Base-by-base conservation (phyloP, 2,888 invertebrate genomes). In the Notodonta dromedarius region DNA sequence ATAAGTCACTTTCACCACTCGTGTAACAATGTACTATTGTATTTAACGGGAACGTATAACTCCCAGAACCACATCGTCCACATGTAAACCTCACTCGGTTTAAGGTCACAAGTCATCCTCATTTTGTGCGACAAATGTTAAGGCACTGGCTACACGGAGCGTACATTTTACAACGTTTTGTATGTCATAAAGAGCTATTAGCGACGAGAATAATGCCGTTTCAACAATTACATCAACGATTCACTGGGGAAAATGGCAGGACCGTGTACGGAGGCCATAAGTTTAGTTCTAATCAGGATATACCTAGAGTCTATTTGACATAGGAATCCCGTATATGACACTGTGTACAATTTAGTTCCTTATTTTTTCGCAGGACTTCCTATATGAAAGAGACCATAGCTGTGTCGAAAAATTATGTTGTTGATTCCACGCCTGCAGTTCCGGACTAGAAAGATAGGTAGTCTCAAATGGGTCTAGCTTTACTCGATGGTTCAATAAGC, bases 161-260 rank as follows among this genome's bases (percentile, higher is more conserved):
- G 63, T 39, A 54, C 39, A 9, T 54, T 54, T 54, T 35, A 69
- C 54, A 53, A 69, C 68, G 72, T 74, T 74, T 69, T 69, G 71
- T 65, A 44, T 39, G 53, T 72, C 65, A 66, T 76, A 71, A 70
- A 61, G 68, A 65, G 68, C 83, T 83, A 83, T 82, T 82, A 84
- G 82, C 60, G 62, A 66, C 65, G 66, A 64, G 66, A 73, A 54
- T 54, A 54, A 39, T 54, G 39, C 39, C 9, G 54, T 54, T 54
- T 70, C 67, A n/a, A 54, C 54, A 54, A 54, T 54, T 54, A 73
- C 73, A 68, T 66, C 63, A 71, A 59, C 68, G 57, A 71, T 80
- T 73, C 83, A 74, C 81, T 67, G 73, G 78, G 77, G 81, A 82
- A 80, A 76, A 75, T 65, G 54, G 54, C 54, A 39, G 54, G 13